A percentile compares a stretch with the other conserved stretches of the same genome.
Evolutionary conservation across 2,113 vertebrate species (phyloP).

Genomic region (Falco punctatus): DNA sequence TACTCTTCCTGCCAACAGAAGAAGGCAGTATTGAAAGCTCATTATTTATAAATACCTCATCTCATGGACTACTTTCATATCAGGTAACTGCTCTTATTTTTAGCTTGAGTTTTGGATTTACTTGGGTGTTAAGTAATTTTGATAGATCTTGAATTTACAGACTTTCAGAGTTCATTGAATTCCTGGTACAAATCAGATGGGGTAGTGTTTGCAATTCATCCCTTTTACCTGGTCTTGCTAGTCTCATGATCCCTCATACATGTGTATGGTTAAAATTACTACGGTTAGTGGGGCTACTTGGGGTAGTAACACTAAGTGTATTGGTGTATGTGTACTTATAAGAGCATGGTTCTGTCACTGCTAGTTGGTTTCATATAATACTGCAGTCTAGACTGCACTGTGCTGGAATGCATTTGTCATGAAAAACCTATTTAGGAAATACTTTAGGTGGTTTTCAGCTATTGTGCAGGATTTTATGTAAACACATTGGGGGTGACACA

Average conservation of each 20-base stretch:
- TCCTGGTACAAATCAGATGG: not conserved
- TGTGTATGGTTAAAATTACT: not conserved
- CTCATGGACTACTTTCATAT: constrained; percentile 91
- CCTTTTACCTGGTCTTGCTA: not conserved
- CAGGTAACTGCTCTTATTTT: constrained; percentile 75
- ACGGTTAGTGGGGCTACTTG: not conserved
- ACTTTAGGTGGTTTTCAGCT: not conserved
- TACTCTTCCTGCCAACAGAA: constrained; percentile 93
- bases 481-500: not conserved
- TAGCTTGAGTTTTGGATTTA: not conserved
- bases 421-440: not conserved
- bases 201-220: not conserved
- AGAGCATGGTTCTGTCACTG: not conserved
- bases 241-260: not conserved
- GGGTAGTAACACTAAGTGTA: not conserved
- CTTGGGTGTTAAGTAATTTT: not conserved
- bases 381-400: not conserved
- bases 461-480: not conserved
- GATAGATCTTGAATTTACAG: not conserved
- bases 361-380: not conserved
- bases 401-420: not conserved
- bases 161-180: not conserved
- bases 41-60: constrained; percentile 99
- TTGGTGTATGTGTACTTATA: not conserved
- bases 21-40: constrained; percentile 94